Evolutionary conservation across 2,797 vertebrate species (phyloP).

Genomic region (Lemur catta): DNA sequence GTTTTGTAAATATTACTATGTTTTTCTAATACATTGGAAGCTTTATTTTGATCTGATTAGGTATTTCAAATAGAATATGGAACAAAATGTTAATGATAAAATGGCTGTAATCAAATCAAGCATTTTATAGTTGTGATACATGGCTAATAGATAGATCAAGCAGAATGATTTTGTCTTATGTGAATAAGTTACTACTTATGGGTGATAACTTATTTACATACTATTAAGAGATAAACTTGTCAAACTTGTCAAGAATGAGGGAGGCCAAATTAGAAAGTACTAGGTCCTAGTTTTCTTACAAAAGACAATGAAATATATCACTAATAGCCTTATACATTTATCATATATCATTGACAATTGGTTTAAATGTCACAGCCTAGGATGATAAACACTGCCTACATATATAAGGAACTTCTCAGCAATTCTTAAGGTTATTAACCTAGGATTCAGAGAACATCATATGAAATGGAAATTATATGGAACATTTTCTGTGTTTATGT

Average conservation of each 20-base stretch:
- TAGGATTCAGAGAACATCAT: neutral
- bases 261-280: neutral
- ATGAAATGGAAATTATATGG: neutral
- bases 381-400: neutral
- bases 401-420: neutral
- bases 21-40: conserved; percentile 40
- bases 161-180: conserved; percentile 19
- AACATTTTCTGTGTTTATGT: neutral
- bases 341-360: neutral
- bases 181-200: neutral
- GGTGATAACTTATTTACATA: neutral
- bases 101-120: conserved; percentile 6
- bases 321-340: neutral
- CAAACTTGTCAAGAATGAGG: neutral
- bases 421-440: neutral
- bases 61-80: neutral
- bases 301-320: conserved; percentile 6
- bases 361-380: neutral
- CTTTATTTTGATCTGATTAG: conserved; percentile 46
- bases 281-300: neutral
- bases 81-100: conserved; percentile 8
- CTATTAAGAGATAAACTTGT: neutral
- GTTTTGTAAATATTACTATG: conserved; percentile 50
- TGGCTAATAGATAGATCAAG: neutral
- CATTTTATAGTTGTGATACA: neutral